Conservation (phyloP, 1,140 invertebrate genomes). For the Zophobas morio region DNA sequence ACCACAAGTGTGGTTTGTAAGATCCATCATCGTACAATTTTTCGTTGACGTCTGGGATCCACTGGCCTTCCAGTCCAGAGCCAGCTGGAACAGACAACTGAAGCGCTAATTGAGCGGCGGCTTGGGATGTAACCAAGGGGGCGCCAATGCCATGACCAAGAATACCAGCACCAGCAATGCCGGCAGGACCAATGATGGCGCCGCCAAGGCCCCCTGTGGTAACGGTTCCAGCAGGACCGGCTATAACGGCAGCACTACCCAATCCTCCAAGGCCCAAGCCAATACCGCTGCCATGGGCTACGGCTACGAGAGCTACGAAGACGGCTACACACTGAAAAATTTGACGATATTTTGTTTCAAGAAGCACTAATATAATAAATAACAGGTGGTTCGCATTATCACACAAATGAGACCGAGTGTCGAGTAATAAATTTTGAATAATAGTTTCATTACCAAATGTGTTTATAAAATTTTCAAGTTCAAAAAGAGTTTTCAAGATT, state of each 20-base stretch:
- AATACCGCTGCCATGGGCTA: slow-evolving; percentile 47
- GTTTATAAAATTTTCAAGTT: too few species aligned
- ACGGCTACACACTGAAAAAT: slow-evolving; percentile 50
- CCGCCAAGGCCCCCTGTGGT: slow-evolving; percentile 16
- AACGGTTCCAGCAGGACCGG: slow-evolving; percentile 50
- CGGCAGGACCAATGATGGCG: slow-evolving; percentile 4
- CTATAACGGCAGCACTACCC: slow-evolving; percentile 37
- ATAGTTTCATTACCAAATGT: too few species aligned
- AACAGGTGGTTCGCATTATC: too few species aligned
- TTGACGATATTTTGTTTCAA: too few species aligned
- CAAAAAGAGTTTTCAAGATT: too few species aligned
- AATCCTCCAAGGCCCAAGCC: slow-evolving; percentile 6
- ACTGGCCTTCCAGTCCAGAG: slow-evolving; percentile 61
- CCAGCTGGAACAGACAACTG: slow-evolving; percentile 44
- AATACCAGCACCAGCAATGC: slow-evolving; percentile 1
- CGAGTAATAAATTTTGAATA: too few species aligned
- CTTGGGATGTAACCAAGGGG: neutral
- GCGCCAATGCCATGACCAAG: neutral
- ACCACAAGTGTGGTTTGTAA: slow-evolving; percentile 57
- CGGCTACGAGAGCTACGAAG: slow-evolving; percentile 48
- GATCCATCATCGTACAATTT: slow-evolving; percentile 61
- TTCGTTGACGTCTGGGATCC: slow-evolving; percentile 57
- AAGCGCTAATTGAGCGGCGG: slow-evolving; percentile 6
- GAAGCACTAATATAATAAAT: too few species aligned
- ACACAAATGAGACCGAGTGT: too few species aligned